These are phyloP conservation scores for Aythya baeri DNA, from an alignment of 2,113 vertebrate genomes.

Conservation along the genomic window DNA sequence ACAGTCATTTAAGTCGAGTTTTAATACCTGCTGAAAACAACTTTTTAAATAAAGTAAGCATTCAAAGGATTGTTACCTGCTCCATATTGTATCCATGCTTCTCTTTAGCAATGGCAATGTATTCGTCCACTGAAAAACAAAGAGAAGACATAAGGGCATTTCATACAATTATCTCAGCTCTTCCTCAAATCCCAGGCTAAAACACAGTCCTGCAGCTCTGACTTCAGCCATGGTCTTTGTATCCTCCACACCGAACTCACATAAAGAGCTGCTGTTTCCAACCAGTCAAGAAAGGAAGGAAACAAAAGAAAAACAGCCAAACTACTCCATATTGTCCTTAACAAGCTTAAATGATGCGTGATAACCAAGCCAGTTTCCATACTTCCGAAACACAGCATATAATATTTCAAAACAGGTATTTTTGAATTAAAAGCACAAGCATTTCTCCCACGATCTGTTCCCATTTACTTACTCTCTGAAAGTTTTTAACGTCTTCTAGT, in stretches of 20 bases:
- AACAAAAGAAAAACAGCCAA: background rate
- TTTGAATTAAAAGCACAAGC: background rate
- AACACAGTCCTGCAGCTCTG: background rate
- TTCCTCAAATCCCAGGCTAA: background rate
- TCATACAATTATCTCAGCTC: background rate
- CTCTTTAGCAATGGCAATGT: conserved; percentile 94
- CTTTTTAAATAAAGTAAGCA: background rate
- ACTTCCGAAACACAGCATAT: background rate
- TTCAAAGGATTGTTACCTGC: conserved; percentile 80
- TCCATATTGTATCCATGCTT: conserved; percentile 98
- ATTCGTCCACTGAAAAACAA: conserved; percentile 91
- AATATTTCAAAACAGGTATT: background rate
- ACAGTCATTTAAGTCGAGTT: background rate
- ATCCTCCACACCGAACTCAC: background rate
- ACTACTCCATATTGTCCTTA: background rate
- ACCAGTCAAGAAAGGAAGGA: background rate
- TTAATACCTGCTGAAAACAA: background rate
- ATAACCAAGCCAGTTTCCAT: background rate
- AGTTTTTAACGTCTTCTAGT: background rate
- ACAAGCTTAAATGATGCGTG: background rate
- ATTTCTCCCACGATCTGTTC: background rate
- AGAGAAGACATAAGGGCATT: conserved; percentile 23
- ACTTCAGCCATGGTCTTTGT: background rate
- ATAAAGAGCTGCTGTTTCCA: background rate
- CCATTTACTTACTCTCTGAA: background rate